Conservation (phyloP, 2,113 vertebrate species). For the Vicugna pacos region DNA sequence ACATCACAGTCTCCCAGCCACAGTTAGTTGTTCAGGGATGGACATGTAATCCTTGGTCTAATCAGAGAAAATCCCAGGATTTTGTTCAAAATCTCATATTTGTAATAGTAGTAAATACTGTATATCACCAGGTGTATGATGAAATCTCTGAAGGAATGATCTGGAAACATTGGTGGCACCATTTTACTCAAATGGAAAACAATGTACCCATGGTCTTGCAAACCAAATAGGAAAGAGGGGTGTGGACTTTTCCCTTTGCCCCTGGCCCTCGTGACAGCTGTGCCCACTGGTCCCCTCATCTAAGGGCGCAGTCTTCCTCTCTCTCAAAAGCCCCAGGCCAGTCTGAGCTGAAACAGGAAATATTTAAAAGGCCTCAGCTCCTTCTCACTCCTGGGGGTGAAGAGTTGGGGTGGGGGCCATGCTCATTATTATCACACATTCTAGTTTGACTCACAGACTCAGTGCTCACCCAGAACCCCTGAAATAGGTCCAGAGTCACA, state of each 20-base stretch:
- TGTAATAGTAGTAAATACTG: background rate
- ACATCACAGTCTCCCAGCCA: background rate
- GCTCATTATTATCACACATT: background rate
- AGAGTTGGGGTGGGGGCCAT: background rate
- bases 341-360: background rate
- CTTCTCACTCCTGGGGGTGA: background rate
- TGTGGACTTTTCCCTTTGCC: background rate
- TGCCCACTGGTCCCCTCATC: background rate
- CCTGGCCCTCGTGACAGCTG: background rate
- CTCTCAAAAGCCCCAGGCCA: background rate
- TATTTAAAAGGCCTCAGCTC: background rate
- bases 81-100: background rate
- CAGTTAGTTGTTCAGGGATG: background rate
- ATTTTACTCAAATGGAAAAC: background rate
- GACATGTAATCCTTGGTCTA: background rate
- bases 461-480: background rate
- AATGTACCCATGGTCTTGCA: background rate
- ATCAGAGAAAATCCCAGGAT: background rate
- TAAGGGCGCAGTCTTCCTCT: background rate
- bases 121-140: background rate
- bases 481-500: background rate
- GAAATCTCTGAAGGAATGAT: slow-evolving; percentile 19
- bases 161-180: background rate
- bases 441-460: background rate
- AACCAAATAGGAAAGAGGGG: background rate